Evolutionary conservation across 2,888 invertebrate genomes (phyloP).

Genomic region (Pilophorus perplexus): DNA sequence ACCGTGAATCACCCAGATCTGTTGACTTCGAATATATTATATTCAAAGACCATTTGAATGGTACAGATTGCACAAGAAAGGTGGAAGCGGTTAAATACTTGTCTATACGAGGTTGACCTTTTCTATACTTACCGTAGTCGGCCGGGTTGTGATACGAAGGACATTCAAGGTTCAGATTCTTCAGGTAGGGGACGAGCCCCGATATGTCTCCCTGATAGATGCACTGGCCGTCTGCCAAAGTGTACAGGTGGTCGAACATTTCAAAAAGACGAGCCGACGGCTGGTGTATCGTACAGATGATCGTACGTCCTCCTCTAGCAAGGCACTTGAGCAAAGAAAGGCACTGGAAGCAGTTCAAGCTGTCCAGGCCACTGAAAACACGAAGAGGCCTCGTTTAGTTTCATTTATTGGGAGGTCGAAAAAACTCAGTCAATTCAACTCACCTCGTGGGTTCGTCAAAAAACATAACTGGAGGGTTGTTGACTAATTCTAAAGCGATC

Average conservation of each 20-base stretch:
- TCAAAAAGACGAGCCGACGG: slow-evolving; percentile 93
- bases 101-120: neutral
- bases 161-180: slow-evolving; percentile 80
- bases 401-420: neutral
- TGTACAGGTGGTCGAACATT: slow-evolving; percentile 91
- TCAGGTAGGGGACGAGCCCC: slow-evolving; percentile 83
- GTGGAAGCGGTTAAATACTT: too few relatives aligned
- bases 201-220: slow-evolving; percentile 84
- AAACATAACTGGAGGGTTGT: slow-evolving; percentile 79
- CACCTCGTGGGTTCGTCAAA: slow-evolving; percentile 80
- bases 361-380: slow-evolving; percentile 74
- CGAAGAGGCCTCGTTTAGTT: neutral
- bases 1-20: too few relatives aligned
- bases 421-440: slow-evolving; percentile 50
- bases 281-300: slow-evolving; percentile 95
- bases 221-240: slow-evolving; percentile 88
- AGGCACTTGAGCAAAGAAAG: slow-evolving; percentile 83
- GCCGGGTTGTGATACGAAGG: slow-evolving; percentile 96
- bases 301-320: slow-evolving; percentile 81
- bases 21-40: too few relatives aligned
- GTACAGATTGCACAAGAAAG: too few relatives aligned
- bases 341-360: slow-evolving; percentile 91
- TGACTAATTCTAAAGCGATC: slow-evolving; percentile 74
- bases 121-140: slow-evolving; percentile 70
- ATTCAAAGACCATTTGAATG: too few relatives aligned